A percentile compares a stretch with the other conserved stretches of the same genome.
Conservation (phyloP, 2,797 vertebrate genomes). For the Australoheros facetus region DNA sequence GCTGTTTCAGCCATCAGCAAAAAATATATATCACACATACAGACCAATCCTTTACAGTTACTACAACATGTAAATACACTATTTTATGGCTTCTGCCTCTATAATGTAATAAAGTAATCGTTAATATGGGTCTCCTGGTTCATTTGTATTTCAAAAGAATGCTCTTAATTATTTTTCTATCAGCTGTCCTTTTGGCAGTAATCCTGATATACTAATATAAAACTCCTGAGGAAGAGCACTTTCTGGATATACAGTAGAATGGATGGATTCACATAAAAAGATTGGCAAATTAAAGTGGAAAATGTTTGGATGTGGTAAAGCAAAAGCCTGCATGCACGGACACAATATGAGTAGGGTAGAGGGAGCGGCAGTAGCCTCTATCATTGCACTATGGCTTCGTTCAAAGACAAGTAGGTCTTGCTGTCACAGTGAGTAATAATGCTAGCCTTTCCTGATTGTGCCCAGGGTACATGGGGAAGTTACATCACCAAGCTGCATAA, state of each 20-base stretch:
- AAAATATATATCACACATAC: background rate
- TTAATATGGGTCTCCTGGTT: constrained; percentile 11
- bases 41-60: background rate
- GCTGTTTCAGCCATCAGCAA: background rate
- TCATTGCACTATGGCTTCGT: constrained; percentile 48
- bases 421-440: constrained; percentile 74
- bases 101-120: background rate
- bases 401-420: constrained; percentile 66
- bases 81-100: background rate
- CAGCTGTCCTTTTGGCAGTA: constrained; percentile 36
- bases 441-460: constrained; percentile 68
- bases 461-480: constrained; percentile 62
- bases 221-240: constrained; percentile 10
- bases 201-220: constrained; percentile 34
- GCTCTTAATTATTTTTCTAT: constrained; percentile 10
- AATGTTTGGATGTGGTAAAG: constrained; percentile 24
- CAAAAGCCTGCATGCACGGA: constrained; percentile 14
- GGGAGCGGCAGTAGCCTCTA: constrained; percentile 32
- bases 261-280: background rate
- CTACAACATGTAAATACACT: background rate
- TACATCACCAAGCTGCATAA: constrained; percentile 73
- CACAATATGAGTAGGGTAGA: constrained; percentile 24
- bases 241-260: background rate
- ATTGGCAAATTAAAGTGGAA: constrained; percentile 3
- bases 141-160: constrained; percentile 11